Evolutionary conservation across 2,113 vertebrate species (phyloP).

Genomic region (Cygnus buccinator): DNA sequence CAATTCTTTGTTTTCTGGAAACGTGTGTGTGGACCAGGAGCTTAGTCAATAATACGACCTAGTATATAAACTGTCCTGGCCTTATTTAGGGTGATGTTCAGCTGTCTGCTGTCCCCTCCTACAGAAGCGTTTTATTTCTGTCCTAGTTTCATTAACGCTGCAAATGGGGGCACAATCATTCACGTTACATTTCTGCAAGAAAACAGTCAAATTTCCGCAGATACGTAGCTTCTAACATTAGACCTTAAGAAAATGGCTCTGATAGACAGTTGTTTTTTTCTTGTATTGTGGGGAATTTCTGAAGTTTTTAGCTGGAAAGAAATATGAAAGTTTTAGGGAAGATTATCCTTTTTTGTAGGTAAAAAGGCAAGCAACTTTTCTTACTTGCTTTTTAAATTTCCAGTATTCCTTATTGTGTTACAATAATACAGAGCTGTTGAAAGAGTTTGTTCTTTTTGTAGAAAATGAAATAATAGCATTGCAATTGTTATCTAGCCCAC

Average conservation of each 20-base stretch:
- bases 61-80: neutral
- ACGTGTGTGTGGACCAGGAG: neutral
- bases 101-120: neutral
- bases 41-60: neutral
- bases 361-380: neutral
- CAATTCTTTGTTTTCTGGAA: constrained; percentile 58
- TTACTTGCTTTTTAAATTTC: neutral
- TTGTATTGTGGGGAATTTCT: neutral
- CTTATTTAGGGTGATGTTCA: neutral
- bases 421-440: neutral
- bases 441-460: neutral
- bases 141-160: neutral
- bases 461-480: neutral
- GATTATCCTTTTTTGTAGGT: neutral
- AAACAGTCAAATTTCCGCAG: neutral
- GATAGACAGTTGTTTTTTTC: neutral
- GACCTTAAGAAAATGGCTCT: neutral
- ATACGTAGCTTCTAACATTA: neutral
- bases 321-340: neutral
- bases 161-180: neutral
- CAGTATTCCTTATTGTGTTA: neutral
- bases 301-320: neutral
- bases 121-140: neutral
- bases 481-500: neutral
- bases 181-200: neutral